Base-by-base conservation (phyloP, 1,140 invertebrate species). In the Neotoxoptera formosana region DNA sequence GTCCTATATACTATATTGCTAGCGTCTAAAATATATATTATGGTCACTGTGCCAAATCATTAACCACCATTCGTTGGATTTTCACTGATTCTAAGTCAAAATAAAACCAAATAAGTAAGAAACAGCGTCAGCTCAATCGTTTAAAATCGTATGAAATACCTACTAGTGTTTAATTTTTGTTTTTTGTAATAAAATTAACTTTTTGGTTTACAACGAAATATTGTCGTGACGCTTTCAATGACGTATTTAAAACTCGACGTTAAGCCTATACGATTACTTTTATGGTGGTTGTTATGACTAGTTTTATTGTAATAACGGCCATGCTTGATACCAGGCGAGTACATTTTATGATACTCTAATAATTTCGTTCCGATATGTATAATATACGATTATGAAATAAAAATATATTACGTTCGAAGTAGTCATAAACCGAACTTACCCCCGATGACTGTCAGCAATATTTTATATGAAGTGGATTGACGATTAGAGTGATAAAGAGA, bases 241-340 rank as follows among this genome's bases (percentile, higher is more conserved):
- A 56, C 88, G 88, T 36, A 53, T 89, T 41, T 25, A 23, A 86
- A 11, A 34, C 87, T 23, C 8, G 21, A 25, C 20, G 88, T 56
- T 89, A 89, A 89, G 48, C 88, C 51, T 36, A n/a, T n/a, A 36
- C 51, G 88, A 89, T 89, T 56, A 89, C 53, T 36, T 89, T 89
- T 89, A 89, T 56, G 88, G 34, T 53, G 88, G 21, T 56, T 89
- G 36, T 89, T 48, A 87, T 48, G 41, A 41, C 30, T 25, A 21
- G 88, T 89, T 89, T 56, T 53, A 56, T 89, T 89, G 21, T 56
- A 56, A 56, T 41, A 45, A 53, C 21, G 23, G 34, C 51, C n/a
- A 20, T 47, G 17, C 14, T 45, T 86, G 47, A 87, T 48, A 30
- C 86, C 21, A 47, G 45, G 14, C 86, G 21, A 23, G 8, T 36